Base-by-base conservation (phyloP, 2,797 vertebrate species). In the Jordanella pulchra region DNA sequence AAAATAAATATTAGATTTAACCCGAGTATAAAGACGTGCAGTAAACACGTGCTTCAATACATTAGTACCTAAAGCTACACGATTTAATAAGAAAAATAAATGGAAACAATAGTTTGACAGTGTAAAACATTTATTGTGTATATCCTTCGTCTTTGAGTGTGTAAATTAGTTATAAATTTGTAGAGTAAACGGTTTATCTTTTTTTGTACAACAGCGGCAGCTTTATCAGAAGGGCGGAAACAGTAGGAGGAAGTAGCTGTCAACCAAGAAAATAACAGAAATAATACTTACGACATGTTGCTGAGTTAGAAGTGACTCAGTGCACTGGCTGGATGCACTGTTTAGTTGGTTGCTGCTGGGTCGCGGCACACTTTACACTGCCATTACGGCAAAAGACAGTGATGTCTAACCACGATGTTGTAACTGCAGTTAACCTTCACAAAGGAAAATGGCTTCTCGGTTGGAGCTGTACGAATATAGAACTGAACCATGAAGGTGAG, bases 251-350 rank as follows among this genome's bases (percentile, higher is more conserved):
- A 9, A n/a, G 69, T 53, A 56, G 30, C 63, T 53, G 42, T 69
- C 54, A 61, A 11, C 18, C 53, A 63, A 1, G 51, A 69, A 45
- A 9, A 0, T 27, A 2, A 58, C 30, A 11, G 27, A 78, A 80
- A 48, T 2, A 58, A 83, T 87, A 95, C 94, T 95, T 91, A 95
- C 94, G 87, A 93, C 94, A 95, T 95, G 90, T 94, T 81, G 76
- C 61, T 89, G 82, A 89, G 89, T 90, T 77, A 84, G 85, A 89
- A 87, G 74, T 81, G 77, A 85, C 78, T 90, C 93, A 94, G 94
- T 95, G 94, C 94, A 94, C 93, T 92, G 78, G 80, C 54, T 87
- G 91, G 93, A 92, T 94, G 93, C 94, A 95, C 94, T 95, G 94
- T 89, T 83, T 85, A 68, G 89, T 73, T 90, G 89, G 87, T 82